Percentiles rank a stretch among this genome's conserved stretches.
These are phyloP conservation scores for Diloba caeruleocephala DNA, from an alignment of 2,888 invertebrate species.

Conservation along the genomic window DNA sequence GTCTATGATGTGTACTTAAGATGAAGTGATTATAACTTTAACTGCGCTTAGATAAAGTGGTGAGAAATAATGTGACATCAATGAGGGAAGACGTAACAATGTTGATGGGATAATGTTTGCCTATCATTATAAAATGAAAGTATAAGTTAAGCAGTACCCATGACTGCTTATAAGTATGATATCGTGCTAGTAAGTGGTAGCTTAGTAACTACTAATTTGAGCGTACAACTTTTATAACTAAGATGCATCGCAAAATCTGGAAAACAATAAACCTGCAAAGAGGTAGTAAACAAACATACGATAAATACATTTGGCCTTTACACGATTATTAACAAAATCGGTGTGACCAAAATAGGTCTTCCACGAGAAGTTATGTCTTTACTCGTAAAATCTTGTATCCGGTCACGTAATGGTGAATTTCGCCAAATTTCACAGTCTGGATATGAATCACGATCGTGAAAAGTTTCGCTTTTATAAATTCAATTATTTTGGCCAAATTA, in stretches of 20 bases:
- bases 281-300: not conserved
- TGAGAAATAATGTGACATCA: conserved; percentile 24
- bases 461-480: conserved; percentile 36
- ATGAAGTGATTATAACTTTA: conserved; percentile 32
- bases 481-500: conserved; percentile 6
- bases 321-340: conserved; percentile 11
- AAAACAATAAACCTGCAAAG: not conserved
- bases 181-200: conserved; percentile 3
- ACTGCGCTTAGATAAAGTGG: conserved; percentile 11
- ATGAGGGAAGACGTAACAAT: conserved; percentile 16
- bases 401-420: conserved; percentile 45
- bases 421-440: conserved; percentile 27
- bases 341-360: conserved; percentile 24
- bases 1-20: not conserved
- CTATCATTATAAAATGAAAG: conserved; percentile 22
- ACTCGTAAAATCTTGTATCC: conserved; percentile 37
- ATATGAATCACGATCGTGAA: conserved; percentile 43
- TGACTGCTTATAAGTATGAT: not conserved
- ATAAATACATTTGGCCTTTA: not conserved
- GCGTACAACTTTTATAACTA: conserved; percentile 13
- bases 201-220: conserved; percentile 3
- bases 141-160: not conserved
- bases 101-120: conserved; percentile 27
- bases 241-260: conserved; percentile 4
- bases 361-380: conserved; percentile 10